phyloP scores from a whole-genome alignment of 1,140 invertebrate genomes.

The Hypsibius dujardini region DNA sequence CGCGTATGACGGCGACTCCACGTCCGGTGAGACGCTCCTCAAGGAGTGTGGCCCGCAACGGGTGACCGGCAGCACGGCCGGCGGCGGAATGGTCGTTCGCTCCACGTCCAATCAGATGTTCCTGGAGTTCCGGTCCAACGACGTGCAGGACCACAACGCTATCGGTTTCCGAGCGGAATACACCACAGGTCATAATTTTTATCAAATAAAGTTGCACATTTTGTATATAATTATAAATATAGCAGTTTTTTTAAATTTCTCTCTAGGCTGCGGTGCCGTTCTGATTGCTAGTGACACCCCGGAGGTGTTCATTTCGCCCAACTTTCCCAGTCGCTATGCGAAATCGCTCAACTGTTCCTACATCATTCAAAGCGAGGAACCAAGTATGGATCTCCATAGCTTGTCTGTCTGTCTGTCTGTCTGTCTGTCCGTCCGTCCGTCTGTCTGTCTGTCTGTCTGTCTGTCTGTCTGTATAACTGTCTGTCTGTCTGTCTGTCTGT shows the following conservation, averaged over 20 bases:
- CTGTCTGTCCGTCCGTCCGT: slow-evolving; percentile 26
- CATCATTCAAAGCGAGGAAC: slow-evolving; percentile 40
- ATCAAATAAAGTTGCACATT: slow-evolving; percentile 22
- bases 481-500: too few species aligned
- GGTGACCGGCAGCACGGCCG: slow-evolving; percentile 31
- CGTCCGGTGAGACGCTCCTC: slow-evolving; percentile 33
- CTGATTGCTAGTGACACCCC: slow-evolving; percentile 35
- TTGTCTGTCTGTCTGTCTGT: slow-evolving; percentile 28
- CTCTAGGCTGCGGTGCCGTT: slow-evolving; percentile 32
- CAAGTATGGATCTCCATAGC: slow-evolving; percentile 31
- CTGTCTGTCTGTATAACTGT: too few species aligned
- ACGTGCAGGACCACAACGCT: slow-evolving; percentile 23
- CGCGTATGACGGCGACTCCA: slow-evolving; percentile 45
- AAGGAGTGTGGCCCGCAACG: slow-evolving; percentile 36
- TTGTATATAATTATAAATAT: slow-evolving; percentile 16
- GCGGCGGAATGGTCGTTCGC: too few species aligned
- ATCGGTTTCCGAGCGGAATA: slow-evolving; percentile 57
- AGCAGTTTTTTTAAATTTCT: slow-evolving; percentile 20
- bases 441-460: too few species aligned
- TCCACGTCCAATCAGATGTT: slow-evolving; percentile 45
- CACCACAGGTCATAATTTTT: slow-evolving; percentile 37
- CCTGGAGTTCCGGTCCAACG: slow-evolving; percentile 30
- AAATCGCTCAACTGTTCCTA: slow-evolving; percentile 41
- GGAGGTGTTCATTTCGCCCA: slow-evolving; percentile 34
- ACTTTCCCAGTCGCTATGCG: slow-evolving; percentile 24